Conservation (phyloP, 1,140 invertebrate genomes). For the Plectrocnemia conspersa region DNA sequence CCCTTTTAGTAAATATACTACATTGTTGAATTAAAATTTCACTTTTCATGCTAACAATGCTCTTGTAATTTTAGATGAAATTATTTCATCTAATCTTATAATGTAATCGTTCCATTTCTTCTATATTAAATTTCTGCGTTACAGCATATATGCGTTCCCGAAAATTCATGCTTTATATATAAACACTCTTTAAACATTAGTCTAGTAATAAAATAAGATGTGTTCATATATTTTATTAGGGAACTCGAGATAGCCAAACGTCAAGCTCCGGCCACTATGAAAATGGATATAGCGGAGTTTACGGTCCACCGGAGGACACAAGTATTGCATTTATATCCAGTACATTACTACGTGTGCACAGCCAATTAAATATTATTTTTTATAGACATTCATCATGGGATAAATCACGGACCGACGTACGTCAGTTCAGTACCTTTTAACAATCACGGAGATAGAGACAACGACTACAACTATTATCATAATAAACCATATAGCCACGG, state of each 20-base stretch:
- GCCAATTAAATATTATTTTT: not conserved
- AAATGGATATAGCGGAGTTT: conserved; percentile 21
- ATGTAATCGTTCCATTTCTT: too few relatives aligned
- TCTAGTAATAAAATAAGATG: not conserved
- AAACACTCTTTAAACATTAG: too few relatives aligned
- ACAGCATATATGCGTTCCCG: too few relatives aligned
- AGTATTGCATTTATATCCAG: conserved; percentile 17
- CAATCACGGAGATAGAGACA: not conserved
- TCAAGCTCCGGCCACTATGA: conserved; percentile 25
- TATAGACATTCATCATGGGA: conserved; percentile 7
- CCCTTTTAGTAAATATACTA: too few relatives aligned
- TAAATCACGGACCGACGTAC: conserved; percentile 8
- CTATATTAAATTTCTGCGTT: too few relatives aligned
- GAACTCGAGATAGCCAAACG: conserved; percentile 15
- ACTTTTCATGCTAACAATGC: too few relatives aligned
- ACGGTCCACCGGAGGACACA: conserved; percentile 23
- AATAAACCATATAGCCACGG: conserved; percentile 5
- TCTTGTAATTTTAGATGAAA: too few relatives aligned
- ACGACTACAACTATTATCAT: not conserved
- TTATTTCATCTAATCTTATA: too few relatives aligned
- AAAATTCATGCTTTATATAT: too few relatives aligned
- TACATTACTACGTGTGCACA: conserved; percentile 2
- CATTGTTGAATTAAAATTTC: too few relatives aligned
- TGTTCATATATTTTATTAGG: conserved; percentile 21
- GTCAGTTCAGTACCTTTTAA: conserved; percentile 14